Conservation (phyloP, 2,113 vertebrate genomes). For the Electrona antarctica region DNA sequence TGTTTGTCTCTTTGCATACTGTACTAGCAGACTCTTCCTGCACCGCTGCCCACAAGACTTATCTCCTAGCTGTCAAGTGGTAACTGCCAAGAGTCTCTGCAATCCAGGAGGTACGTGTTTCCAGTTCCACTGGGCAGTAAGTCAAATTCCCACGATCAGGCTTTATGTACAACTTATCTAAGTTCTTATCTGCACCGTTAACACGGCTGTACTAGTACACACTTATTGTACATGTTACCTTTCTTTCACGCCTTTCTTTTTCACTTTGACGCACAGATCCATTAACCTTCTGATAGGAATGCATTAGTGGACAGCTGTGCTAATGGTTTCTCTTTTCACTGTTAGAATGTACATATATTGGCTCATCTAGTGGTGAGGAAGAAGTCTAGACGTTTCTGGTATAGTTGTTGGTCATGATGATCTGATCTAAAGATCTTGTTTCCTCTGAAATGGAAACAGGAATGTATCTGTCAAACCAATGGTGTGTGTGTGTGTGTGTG, state of each 20-base stretch:
- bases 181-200: background rate
- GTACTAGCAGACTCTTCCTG: background rate
- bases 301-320: no score
- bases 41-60: background rate
- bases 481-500: no score
- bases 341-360: background rate
- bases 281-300: background rate
- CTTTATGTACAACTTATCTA: background rate
- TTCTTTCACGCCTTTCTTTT: background rate
- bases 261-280: background rate
- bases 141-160: conserved; percentile 10
- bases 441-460: no score
- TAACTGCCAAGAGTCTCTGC: conserved; percentile 2
- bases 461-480: no score
- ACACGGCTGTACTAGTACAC: background rate
- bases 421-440: no score
- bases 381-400: no score
- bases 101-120: background rate
- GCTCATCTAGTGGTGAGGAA: background rate
- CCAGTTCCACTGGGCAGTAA: conserved; percentile 33
- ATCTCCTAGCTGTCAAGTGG: conserved; percentile 16
- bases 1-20: background rate
- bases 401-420: no score
- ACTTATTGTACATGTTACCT: background rate
- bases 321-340: background rate